phyloP scores from a whole-genome alignment of 2,888 invertebrate species.

The Cistogaster globosa region DNA sequence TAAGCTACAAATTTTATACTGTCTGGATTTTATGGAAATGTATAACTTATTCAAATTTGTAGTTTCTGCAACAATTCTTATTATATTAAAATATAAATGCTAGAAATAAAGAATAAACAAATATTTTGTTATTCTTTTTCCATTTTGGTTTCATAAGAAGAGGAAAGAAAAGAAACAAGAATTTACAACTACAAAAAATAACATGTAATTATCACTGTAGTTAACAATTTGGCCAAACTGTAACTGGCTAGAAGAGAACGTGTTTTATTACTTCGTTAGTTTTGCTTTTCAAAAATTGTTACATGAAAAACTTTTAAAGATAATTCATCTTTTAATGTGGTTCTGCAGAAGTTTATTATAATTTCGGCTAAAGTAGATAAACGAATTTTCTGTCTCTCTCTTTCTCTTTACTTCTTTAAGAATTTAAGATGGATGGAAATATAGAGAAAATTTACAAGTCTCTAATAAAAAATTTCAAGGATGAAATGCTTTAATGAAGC shows the following conservation, averaged over 20 bases:
- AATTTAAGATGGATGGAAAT: background rate
- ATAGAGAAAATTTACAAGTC: slow-evolving; percentile 25
- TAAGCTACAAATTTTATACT: no score
- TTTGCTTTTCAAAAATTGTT: slow-evolving; percentile 7
- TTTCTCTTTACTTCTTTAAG: background rate
- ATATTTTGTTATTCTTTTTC: slow-evolving; percentile 44
- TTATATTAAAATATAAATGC: slow-evolving; percentile 58
- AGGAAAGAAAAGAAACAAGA: slow-evolving; percentile 12
- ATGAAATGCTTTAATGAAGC: slow-evolving; percentile 44
- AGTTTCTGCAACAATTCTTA: slow-evolving; percentile 59
- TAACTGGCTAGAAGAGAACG: slow-evolving; percentile 20
- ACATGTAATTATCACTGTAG: slow-evolving; percentile 46
- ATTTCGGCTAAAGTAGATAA: slow-evolving; percentile 39
- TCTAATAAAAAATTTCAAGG: slow-evolving; percentile 29
- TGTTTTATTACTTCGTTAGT: slow-evolving; percentile 14
- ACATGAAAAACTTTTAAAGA: slow-evolving; percentile 48
- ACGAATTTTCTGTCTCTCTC: background rate
- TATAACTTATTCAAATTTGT: background rate
- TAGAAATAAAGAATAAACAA: slow-evolving; percentile 32
- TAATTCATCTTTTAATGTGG: slow-evolving; percentile 43
- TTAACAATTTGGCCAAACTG: slow-evolving; percentile 41
- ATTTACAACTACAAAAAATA: slow-evolving; percentile 2
- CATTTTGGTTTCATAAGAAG: slow-evolving; percentile 8
- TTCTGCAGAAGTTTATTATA: slow-evolving; percentile 56
- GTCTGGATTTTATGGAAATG: no score